These are phyloP conservation scores for Platysteira castanea DNA, from an alignment of 2,113 vertebrate species.

Conservation along the genomic window DNA sequence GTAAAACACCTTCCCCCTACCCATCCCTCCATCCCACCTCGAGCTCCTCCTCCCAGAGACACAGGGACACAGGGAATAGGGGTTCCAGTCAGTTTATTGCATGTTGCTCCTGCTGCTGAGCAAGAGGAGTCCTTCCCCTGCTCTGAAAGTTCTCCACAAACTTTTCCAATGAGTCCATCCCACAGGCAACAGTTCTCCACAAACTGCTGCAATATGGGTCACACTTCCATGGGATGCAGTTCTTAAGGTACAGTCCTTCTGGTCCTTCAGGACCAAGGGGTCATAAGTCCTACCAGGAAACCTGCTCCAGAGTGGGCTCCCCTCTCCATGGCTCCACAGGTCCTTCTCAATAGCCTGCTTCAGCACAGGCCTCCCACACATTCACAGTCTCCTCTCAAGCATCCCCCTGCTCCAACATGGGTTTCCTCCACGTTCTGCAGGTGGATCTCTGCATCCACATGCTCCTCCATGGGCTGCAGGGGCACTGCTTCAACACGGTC, in stretches of 20 bases:
- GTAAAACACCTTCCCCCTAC: not conserved
- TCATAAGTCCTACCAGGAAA: not conserved
- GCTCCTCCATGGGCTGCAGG: not conserved
- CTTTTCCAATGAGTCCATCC: not conserved
- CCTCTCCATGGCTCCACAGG: rapidly evolving
- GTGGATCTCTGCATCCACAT: not conserved
- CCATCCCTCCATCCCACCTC: not conserved
- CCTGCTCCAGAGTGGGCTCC: not conserved
- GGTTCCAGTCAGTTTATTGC: not conserved
- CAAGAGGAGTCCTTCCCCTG: not conserved
- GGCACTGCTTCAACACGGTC: rapidly evolving
- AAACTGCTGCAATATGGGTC: not conserved
- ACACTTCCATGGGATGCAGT: not conserved
- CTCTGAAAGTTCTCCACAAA: not conserved
- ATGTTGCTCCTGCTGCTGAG: not conserved
- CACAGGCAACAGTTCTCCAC: not conserved
- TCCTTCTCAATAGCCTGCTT: not conserved
- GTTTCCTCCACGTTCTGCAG: not conserved
- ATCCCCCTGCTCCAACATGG: not conserved
- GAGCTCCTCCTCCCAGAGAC: not conserved
- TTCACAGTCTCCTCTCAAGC: not conserved
- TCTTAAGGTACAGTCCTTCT: not conserved
- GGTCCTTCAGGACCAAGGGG: too few species aligned
- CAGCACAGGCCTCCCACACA: rapidly evolving
- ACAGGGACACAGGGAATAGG: not conserved